These are phyloP conservation scores for Shinisaurus crocodilurus DNA, from an alignment of 2,113 vertebrate species.

Conservation along the genomic window DNA sequence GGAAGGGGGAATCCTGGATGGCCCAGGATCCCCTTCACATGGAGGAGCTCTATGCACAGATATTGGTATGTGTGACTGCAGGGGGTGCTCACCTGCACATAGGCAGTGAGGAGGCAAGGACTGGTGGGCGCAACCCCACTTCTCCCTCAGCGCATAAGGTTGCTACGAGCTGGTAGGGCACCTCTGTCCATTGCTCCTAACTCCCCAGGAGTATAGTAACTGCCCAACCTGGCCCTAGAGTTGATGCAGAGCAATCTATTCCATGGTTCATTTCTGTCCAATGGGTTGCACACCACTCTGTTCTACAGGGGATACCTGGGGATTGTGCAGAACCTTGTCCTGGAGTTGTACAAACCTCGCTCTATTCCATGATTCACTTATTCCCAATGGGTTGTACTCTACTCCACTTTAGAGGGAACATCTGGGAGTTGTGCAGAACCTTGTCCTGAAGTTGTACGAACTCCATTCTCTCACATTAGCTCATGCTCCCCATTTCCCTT, in stretches of 20 bases:
- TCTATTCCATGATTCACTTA: background rate
- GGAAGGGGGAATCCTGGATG: too few relatives aligned
- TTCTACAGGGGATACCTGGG: background rate
- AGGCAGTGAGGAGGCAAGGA: too few relatives aligned
- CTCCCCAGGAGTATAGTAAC: background rate
- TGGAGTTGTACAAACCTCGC: background rate
- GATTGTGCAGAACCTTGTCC: background rate
- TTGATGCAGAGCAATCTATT: background rate
- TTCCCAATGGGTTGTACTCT: background rate
- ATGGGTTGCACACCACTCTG: background rate
- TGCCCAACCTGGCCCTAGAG: background rate
- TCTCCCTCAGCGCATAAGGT: too few relatives aligned
- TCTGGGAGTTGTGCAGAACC: background rate
- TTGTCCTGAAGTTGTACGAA: background rate
- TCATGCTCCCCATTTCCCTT: background rate
- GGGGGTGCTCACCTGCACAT: too few relatives aligned
- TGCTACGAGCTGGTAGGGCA: background rate
- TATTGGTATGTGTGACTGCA: too few relatives aligned
- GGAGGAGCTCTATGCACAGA: too few relatives aligned
- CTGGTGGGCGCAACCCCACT: too few relatives aligned
- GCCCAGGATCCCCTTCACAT: too few relatives aligned
- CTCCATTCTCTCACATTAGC: background rate
- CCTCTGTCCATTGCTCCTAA: background rate
- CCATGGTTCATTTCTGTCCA: background rate
- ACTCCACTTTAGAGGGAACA: background rate